A percentile compares a stretch with the other conserved stretches of the same genome.
These are phyloP conservation scores for Heliconius hortense DNA, from an alignment of 2,888 invertebrate genomes.

Conservation along the genomic window DNA sequence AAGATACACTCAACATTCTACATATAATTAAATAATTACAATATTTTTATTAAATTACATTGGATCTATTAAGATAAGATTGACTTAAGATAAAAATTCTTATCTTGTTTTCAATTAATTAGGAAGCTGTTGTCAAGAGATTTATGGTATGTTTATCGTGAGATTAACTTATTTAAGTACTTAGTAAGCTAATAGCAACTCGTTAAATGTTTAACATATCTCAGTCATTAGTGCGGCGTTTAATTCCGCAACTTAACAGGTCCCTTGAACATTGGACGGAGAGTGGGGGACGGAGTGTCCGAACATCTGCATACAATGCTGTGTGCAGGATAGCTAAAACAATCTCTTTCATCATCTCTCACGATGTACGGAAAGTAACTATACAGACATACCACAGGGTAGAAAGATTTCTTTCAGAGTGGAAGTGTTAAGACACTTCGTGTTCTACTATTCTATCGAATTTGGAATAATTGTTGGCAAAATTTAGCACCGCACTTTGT, in stretches of 20 bases:
- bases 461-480: no score
- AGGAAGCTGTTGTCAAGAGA: neutral
- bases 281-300: neutral
- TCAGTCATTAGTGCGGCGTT: neutral
- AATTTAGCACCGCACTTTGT: no score
- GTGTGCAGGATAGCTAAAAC: no score
- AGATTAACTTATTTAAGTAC: conserved; percentile 7
- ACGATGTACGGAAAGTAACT: no score
- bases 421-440: no score
- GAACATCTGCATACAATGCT: no score
- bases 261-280: neutral
- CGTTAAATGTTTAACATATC: neutral
- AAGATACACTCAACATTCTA: neutral
- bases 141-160: conserved; percentile 4
- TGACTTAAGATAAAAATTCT: neutral
- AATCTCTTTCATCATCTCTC: no score
- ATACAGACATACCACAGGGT: no score
- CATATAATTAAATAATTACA: neutral
- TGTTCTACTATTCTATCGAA: no score
- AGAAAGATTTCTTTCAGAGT: no score
- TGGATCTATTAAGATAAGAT: conserved; percentile 5
- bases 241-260: neutral
- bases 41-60: neutral
- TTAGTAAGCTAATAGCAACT: neutral
- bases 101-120: conserved; percentile 13